A percentile compares a stretch with the other conserved stretches of the same genome.
phyloP scores from a whole-genome alignment of 2,888 invertebrate genomes.

The Fissipunctia ypsillon region DNA sequence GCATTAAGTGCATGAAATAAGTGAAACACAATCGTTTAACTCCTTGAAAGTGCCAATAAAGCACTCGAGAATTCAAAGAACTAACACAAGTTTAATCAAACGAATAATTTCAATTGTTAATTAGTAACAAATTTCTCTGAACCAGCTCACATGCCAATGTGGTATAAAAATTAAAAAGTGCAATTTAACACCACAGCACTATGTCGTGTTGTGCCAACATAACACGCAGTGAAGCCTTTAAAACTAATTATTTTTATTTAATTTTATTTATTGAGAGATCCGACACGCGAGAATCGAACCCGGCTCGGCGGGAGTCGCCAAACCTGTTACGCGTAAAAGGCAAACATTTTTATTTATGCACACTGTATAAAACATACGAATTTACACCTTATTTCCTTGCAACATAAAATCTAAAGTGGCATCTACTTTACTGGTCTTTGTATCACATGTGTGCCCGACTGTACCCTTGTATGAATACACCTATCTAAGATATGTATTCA shows the following conservation, averaged over 20 bases:
- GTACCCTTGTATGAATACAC: constrained; percentile 74
- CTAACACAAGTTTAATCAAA: constrained; percentile 32
- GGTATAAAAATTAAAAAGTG: constrained; percentile 81
- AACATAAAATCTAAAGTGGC: constrained; percentile 3
- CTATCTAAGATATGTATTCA: constrained; percentile 70
- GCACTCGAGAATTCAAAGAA: constrained; percentile 22
- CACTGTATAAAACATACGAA: constrained; percentile 17
- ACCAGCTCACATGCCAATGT: constrained; percentile 74
- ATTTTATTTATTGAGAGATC: constrained; percentile 85
- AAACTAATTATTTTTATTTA: constrained; percentile 87
- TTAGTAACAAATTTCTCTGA: constrained; percentile 66
- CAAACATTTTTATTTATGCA: constrained; percentile 69
- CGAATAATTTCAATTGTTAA: constrained; percentile 55
- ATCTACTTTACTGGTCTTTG: constrained; percentile 2
- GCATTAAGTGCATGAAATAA: not conserved
- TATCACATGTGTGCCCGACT: constrained; percentile 23
- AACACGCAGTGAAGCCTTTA: constrained; percentile 73
- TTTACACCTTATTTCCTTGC: constrained; percentile 9
- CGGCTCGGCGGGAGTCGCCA: constrained; percentile 76
- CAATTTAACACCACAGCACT: constrained; percentile 80
- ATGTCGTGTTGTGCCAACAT: constrained; percentile 82
- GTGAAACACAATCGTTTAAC: constrained; percentile 16
- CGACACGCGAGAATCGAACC: constrained; percentile 79
- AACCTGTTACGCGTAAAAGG: constrained; percentile 80
- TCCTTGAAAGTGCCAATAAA: constrained; percentile 38